Evolutionary conservation across 2,888 invertebrate genomes (phyloP).

Genomic region (Sthenelais limicola): DNA sequence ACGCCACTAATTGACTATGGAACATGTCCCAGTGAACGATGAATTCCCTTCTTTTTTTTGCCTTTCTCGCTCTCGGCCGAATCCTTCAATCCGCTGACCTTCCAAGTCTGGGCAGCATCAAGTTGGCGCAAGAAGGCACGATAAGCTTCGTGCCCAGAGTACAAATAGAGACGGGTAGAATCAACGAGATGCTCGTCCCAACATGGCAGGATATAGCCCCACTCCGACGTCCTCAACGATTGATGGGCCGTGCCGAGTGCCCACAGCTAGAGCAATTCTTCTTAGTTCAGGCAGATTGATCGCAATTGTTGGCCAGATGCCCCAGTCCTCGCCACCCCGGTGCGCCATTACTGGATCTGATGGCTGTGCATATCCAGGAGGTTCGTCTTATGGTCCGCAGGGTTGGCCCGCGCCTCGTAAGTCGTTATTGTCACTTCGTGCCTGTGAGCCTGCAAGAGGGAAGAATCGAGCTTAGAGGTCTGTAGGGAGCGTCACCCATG

Average conservation of each 20-base stretch:
- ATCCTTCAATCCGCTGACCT: not conserved
- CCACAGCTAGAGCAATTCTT: slow-evolving; percentile 34
- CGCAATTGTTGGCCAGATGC: slow-evolving; percentile 38
- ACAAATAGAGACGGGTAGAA: slow-evolving; percentile 9
- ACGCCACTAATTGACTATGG: slow-evolving; percentile 11
- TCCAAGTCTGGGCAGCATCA: slow-evolving; percentile 25
- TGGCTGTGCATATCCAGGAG: slow-evolving; percentile 60
- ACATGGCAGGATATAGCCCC: slow-evolving; percentile 30
- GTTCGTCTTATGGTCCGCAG: slow-evolving; percentile 85
- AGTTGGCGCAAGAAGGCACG: not conserved
- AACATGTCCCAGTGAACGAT: slow-evolving; percentile 33
- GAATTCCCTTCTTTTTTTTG: not conserved
- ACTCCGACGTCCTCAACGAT: slow-evolving; percentile 7
- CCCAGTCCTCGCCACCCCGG: slow-evolving; percentile 1
- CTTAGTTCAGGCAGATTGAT: slow-evolving; percentile 36
- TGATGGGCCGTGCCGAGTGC: slow-evolving; percentile 8
- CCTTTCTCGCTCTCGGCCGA: slow-evolving; percentile 28
- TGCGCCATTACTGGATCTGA: slow-evolving; percentile 55
- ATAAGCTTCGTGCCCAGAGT: not conserved
- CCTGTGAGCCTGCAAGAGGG: slow-evolving; percentile 76
- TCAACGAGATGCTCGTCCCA: slow-evolving; percentile 14
- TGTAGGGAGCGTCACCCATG: slow-evolving; percentile 1
- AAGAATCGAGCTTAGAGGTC: slow-evolving; percentile 8
- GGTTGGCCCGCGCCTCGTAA: slow-evolving; percentile 89
- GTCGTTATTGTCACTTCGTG: slow-evolving; percentile 94